Conservation (phyloP, 2,888 invertebrate genomes). For the Phortica okadai region DNA sequence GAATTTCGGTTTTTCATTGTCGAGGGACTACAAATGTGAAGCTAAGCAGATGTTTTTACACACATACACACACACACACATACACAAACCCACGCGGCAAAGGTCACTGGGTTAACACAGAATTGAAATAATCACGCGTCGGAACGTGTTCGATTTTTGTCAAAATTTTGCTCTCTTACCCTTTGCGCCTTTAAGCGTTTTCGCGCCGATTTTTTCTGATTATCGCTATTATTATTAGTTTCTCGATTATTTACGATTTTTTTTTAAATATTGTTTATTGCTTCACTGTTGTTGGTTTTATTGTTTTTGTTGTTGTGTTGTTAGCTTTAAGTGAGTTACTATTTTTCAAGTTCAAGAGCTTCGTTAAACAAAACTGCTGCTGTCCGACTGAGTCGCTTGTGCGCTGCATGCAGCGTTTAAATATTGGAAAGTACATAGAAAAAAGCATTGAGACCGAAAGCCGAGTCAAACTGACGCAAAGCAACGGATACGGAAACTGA, state of each 20-base stretch:
- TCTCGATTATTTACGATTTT: conserved; percentile 5
- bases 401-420: conserved; percentile 59
- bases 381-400: conserved; percentile 63
- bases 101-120: no score
- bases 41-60: not conserved
- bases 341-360: conserved; percentile 54
- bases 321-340: conserved; percentile 2
- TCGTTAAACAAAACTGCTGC: conserved; percentile 53
- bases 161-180: no score
- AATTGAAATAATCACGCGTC: no score
- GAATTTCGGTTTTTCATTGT: not conserved
- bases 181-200: no score
- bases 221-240: not conserved
- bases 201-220: no score
- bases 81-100: not conserved
- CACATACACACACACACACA: not conserved
- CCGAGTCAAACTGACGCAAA: not conserved
- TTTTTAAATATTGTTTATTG: not conserved
- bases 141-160: no score
- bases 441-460: conserved; percentile 1
- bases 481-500: not conserved
- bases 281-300: conserved; percentile 10
- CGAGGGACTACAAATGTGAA: not conserved
- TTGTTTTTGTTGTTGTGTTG: conserved; percentile 31
- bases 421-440: conserved; percentile 43